These are phyloP conservation scores for Drosophila leonis DNA, from an alignment of 2,888 invertebrate species.

Conservation along the genomic window DNA sequence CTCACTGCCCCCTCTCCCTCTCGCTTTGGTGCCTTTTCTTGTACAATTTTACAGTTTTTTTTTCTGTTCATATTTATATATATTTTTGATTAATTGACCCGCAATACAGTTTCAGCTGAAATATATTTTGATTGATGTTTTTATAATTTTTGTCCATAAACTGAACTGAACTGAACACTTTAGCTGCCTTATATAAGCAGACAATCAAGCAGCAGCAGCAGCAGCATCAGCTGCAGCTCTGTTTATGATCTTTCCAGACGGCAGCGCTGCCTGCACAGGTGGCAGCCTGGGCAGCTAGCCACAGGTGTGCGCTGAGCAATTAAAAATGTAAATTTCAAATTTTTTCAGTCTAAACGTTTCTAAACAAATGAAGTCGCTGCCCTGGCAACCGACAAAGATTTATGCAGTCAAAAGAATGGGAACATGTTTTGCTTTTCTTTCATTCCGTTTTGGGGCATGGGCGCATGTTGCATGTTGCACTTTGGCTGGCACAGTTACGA, in stretches of 20 bases:
- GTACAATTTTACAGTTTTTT: slow-evolving; percentile 62
- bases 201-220: not conserved
- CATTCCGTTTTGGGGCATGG: slow-evolving; percentile 24
- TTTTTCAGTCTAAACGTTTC: slow-evolving; percentile 69
- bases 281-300: slow-evolving; percentile 14
- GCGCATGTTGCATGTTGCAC: slow-evolving; percentile 70
- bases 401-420: slow-evolving; percentile 67
- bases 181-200: not conserved
- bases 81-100: slow-evolving; percentile 71
- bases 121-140: slow-evolving; percentile 76
- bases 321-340: slow-evolving; percentile 72
- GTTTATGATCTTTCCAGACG: not conserved
- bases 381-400: slow-evolving; percentile 52
- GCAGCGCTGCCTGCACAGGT: not conserved
- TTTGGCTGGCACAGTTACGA: slow-evolving; percentile 72
- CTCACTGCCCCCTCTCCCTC: not conserved
- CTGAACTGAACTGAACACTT: slow-evolving; percentile 20
- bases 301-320: slow-evolving; percentile 60
- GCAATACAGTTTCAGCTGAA: slow-evolving; percentile 56
- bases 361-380: slow-evolving; percentile 72
- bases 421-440: slow-evolving; percentile 22
- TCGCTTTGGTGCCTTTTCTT: slow-evolving; percentile 25
- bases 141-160: slow-evolving; percentile 64
- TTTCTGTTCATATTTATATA: slow-evolving; percentile 25
- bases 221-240: slow-evolving; percentile 2